Evolutionary conservation across 2,797 vertebrate genomes (phyloP).

Genomic region (Melanotaenia trifasciata): DNA sequence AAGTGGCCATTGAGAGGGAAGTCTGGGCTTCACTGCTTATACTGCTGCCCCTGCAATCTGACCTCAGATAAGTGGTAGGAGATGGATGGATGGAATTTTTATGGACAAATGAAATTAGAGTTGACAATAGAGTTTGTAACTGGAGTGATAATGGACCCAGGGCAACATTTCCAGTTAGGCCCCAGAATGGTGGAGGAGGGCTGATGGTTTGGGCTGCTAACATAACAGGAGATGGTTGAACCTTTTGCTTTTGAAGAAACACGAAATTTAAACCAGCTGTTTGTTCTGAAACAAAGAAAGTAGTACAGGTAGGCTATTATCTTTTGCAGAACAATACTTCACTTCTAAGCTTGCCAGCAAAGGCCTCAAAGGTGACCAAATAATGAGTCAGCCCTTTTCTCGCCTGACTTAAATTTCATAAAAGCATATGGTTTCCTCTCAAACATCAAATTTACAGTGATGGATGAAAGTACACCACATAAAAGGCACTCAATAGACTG

Average conservation of each 20-base stretch:
- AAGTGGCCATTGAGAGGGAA: too few species aligned
- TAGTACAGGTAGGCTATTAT: background rate
- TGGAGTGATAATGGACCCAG: background rate
- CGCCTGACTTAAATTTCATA: constrained; percentile 11
- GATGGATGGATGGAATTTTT: background rate
- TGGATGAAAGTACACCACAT: background rate
- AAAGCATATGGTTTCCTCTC: constrained; percentile 1
- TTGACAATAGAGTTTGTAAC: background rate
- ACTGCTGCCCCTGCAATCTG: background rate
- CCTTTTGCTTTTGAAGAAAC: too few species aligned
- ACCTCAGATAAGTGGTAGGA: background rate
- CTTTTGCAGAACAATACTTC: background rate
- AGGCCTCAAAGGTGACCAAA: background rate
- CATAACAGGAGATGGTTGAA: background rate
- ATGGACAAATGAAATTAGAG: background rate
- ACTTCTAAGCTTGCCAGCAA: background rate
- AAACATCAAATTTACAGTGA: background rate
- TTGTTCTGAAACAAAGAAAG: background rate
- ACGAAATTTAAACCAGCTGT: background rate
- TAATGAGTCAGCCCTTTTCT: background rate
- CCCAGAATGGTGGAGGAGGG: background rate
- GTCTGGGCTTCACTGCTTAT: too few species aligned
- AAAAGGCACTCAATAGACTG: constrained; percentile 1
- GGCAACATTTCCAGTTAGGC: background rate
- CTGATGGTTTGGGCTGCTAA: background rate